Evolutionary conservation across 2,797 vertebrate species (phyloP).

Genomic region (Pipistrellus pipistrellus): DNA sequence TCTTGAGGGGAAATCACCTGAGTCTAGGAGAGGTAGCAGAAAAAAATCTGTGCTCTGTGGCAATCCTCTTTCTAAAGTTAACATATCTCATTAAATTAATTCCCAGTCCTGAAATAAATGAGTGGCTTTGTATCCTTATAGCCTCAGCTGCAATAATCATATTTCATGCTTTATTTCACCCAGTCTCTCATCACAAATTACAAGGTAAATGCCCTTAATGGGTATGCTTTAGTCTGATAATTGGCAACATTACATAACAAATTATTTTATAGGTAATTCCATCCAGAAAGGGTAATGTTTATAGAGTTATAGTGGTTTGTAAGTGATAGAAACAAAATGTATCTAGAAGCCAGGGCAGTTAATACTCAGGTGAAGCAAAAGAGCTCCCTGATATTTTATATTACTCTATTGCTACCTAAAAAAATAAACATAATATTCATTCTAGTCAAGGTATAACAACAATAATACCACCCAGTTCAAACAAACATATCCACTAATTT

Average conservation of each 20-base stretch:
- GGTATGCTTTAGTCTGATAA: slow-evolving; percentile 37
- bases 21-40: neutral
- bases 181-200: slow-evolving; percentile 58
- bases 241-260: slow-evolving; percentile 54
- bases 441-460: neutral
- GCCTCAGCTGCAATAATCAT: slow-evolving; percentile 52
- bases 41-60: neutral
- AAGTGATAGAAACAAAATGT: slow-evolving; percentile 20
- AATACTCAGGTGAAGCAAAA: slow-evolving; percentile 40
- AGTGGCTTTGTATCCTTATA: slow-evolving; percentile 7
- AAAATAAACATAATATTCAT: slow-evolving; percentile 31
- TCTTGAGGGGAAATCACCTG: neutral
- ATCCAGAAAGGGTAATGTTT: neutral
- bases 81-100: slow-evolving; percentile 50
- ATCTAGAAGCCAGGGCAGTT: neutral
- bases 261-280: slow-evolving; percentile 53
- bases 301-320: neutral
- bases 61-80: neutral
- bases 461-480: neutral
- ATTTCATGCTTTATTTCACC: slow-evolving; percentile 63
- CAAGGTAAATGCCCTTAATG: slow-evolving; percentile 69
- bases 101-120: slow-evolving; percentile 56
- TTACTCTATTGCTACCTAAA: neutral
- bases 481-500: neutral
- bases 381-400: slow-evolving; percentile 14